phyloP scores from a whole-genome alignment of 2,113 vertebrate species.

The Strix aluco region DNA sequence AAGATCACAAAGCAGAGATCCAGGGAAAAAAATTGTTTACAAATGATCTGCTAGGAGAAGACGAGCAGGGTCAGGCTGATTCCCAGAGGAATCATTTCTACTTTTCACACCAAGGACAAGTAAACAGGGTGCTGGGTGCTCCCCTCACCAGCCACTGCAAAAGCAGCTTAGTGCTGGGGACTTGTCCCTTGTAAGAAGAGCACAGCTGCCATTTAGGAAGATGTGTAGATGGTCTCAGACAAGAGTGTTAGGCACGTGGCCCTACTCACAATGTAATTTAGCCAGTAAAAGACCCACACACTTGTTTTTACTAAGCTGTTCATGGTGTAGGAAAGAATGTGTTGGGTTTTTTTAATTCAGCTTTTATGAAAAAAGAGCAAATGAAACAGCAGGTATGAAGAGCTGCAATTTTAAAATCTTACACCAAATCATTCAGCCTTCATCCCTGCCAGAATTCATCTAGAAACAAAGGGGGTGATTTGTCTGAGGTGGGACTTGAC shows the following conservation, averaged over 20 bases:
- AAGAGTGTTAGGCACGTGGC: neutral
- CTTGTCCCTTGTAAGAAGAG: neutral
- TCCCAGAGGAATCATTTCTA: neutral
- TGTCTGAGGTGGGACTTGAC: neutral
- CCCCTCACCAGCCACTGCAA: neutral
- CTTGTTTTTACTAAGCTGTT: neutral
- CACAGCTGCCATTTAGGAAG: neutral
- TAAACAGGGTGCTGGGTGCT: neutral
- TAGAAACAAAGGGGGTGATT: neutral
- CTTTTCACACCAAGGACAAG: neutral
- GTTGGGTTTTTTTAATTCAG: neutral
- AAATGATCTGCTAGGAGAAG: neutral
- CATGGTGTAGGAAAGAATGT: neutral
- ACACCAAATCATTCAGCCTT: neutral
- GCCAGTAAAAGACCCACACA: neutral
- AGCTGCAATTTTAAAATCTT: neutral
- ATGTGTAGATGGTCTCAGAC: neutral
- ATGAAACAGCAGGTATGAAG: neutral
- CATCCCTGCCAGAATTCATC: neutral
- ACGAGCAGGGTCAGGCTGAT: neutral
- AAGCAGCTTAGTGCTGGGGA: neutral
- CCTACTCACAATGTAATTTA: neutral
- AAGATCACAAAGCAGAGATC: neutral
- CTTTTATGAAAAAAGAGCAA: neutral
- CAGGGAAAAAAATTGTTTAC: fast-evolving